Evolutionary conservation across 2,797 vertebrate genomes (phyloP), one percentile per base, ranked within the genome.

Genomic region (Acipenser oxyrinchus): DNA sequence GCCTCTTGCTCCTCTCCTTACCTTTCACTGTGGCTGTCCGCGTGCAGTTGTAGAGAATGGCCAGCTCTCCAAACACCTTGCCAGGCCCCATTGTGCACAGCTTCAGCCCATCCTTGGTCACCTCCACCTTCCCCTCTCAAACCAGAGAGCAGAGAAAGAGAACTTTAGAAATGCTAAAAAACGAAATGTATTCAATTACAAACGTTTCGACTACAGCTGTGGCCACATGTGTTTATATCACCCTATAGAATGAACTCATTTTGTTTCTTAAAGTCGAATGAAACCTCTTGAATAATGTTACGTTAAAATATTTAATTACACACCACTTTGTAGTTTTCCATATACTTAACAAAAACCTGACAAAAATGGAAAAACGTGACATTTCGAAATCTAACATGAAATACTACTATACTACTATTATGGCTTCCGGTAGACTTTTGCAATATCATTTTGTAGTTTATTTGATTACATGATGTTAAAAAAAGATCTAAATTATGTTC

Each of bases 51-150:
- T 85, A 88, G 68, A 88, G 78, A 62, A 89, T 79, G 6, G 83
- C 80, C 71, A 83, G 67, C 71, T 88, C 87, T 67, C 83, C 87
- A 64, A 88, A 87, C 75, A 83, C 18, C 68, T 81, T 79, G 52
- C 79, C 83, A 6, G 84, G 77, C 60, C 81, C 79, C 7, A 85
- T 23, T 11, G 81, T 82, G 62, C 75, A 69, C 69, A 84, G 73
- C 75, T 79, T 86, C 69, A 74, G 55, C 50, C 78, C 77, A 0
- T 83, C 81, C 79, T 80, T 87, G 8, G 77, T 84, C 72, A 88
- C 69, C 37, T 87, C 82, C 76, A 89, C 69, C 65, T 68, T 81
- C 51, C 87, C 87, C 63, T 87, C 87, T 89, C 65, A 51, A 66
- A 67, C 48, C 63, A 37, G 23, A 37, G 2, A 37, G 23, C 23